A percentile compares a stretch with the other conserved stretches of the same genome.
phyloP scores from a whole-genome alignment of 2,113 vertebrate genomes.

The Catharus minimus region DNA sequence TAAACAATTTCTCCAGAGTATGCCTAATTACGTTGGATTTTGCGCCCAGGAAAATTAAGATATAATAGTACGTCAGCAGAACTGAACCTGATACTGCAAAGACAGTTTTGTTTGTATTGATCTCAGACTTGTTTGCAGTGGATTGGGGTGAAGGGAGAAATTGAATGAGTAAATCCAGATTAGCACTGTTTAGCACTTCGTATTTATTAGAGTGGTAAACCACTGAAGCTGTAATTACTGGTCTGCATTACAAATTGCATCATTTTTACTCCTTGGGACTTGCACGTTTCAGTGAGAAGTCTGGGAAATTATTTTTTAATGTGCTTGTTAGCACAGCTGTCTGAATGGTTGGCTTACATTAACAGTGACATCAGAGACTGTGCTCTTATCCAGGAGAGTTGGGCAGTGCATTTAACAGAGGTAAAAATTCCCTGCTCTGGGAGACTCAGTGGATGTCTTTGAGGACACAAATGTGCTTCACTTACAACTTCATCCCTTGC shows the following conservation, averaged over 20 bases:
- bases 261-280: constrained; percentile 1
- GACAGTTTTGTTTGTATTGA: constrained; percentile 51
- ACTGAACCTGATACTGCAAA: constrained; percentile 15
- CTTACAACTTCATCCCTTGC: not conserved
- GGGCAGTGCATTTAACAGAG: not conserved
- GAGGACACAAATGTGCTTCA: not conserved
- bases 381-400: not conserved
- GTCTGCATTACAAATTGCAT: constrained; percentile 17
- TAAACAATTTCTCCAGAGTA: constrained; percentile 35
- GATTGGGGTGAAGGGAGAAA: not conserved
- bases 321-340: not conserved
- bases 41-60: constrained; percentile 54
- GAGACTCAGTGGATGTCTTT: not conserved
- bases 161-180: constrained; percentile 24
- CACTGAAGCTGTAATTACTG: constrained; percentile 35
- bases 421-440: not conserved
- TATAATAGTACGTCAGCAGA: not conserved
- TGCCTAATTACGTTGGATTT: constrained; percentile 61
- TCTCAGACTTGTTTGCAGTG: constrained; percentile 39
- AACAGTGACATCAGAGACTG: not conserved
- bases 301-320: not conserved
- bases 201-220: constrained; percentile 47
- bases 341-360: not conserved
- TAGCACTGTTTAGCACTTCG: not conserved
- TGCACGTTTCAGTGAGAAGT: not conserved